Evolutionary conservation across 1,140 invertebrate species (phyloP).

Genomic region (Aricia agestis): DNA sequence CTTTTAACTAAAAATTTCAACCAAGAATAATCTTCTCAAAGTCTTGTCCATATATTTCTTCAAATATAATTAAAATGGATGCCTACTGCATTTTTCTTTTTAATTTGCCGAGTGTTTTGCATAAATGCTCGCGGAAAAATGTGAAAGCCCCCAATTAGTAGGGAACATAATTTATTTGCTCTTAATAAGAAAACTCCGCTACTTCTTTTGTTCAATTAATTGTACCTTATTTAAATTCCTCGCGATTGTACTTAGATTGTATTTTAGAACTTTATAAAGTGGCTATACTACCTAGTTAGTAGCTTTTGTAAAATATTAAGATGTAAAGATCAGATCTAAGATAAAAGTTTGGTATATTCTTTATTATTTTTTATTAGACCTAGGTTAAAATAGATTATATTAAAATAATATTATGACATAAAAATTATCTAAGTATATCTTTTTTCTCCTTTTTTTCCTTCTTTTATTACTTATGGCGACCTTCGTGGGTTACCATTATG

Average conservation of each 20-base stretch:
- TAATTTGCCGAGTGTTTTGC: slow-evolving; percentile 61
- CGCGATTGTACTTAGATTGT: background rate
- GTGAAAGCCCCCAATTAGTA: slow-evolving; percentile 56
- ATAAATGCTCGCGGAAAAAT: slow-evolving; percentile 61
- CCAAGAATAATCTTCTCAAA: background rate
- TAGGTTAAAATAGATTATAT: too few species aligned
- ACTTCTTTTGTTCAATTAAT: slow-evolving; percentile 30
- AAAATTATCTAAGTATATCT: too few species aligned
- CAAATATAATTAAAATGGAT: slow-evolving; percentile 61
- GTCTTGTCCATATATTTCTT: slow-evolving; percentile 37
- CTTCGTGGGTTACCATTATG: too few species aligned
- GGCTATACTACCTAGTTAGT: too few species aligned
- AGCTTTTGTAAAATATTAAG: too few species aligned
- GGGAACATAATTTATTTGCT: slow-evolving; percentile 62
- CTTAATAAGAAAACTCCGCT: slow-evolving; percentile 47
- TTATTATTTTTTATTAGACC: too few species aligned
- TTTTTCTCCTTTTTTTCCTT: too few species aligned
- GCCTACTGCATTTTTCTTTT: slow-evolving; percentile 66
- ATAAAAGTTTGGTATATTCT: too few species aligned
- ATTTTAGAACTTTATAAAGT: slow-evolving; percentile 1
- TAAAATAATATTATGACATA: too few species aligned
- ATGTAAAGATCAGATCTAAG: too few species aligned
- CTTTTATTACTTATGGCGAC: too few species aligned
- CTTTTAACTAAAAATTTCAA: background rate
- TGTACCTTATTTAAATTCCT: background rate